A percentile compares a stretch with the other conserved stretches of the same genome.
These are phyloP conservation scores for Stegostoma tigrinum DNA, from an alignment of 2,113 vertebrate genomes.

Conservation along the genomic window DNA sequence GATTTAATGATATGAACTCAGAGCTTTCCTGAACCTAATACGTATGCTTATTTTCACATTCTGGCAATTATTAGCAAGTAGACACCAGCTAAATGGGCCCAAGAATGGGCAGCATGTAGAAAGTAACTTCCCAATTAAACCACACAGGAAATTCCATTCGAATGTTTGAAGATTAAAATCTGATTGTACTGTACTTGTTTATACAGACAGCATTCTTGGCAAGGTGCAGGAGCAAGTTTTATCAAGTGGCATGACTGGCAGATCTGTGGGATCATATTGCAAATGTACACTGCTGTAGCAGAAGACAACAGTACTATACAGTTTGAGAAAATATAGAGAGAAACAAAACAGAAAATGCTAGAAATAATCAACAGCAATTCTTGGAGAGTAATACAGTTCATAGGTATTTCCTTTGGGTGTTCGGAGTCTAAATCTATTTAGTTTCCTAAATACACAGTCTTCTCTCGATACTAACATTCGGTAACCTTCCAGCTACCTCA, in stretches of 20 bases:
- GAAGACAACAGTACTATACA: not conserved
- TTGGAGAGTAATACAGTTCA: not conserved
- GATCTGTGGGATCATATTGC: not conserved
- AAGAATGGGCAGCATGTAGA: not conserved
- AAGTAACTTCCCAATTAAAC: not conserved
- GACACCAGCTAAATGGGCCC: not conserved
- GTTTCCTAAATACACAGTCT: too few species aligned
- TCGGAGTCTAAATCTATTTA: too few species aligned
- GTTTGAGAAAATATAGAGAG: not conserved
- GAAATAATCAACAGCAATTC: not conserved
- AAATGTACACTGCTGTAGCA: not conserved
- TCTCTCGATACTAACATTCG: too few species aligned
- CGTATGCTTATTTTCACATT: not conserved
- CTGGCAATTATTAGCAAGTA: not conserved
- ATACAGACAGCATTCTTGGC: slow-evolving; percentile 8
- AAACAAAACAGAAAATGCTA: not conserved
- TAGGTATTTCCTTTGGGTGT: too few species aligned
- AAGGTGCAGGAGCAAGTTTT: slow-evolving; percentile 6
- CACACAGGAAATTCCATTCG: slow-evolving; percentile 20
- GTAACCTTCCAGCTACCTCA: too few species aligned
- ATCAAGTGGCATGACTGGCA: slow-evolving; percentile 15
- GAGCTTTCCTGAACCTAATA: not conserved
- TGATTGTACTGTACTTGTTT: not conserved
- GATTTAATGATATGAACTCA: not conserved
- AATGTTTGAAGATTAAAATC: slow-evolving; percentile 21